Base-by-base conservation (phyloP, 2,113 vertebrate species). In the Mionectes macconnelli region DNA sequence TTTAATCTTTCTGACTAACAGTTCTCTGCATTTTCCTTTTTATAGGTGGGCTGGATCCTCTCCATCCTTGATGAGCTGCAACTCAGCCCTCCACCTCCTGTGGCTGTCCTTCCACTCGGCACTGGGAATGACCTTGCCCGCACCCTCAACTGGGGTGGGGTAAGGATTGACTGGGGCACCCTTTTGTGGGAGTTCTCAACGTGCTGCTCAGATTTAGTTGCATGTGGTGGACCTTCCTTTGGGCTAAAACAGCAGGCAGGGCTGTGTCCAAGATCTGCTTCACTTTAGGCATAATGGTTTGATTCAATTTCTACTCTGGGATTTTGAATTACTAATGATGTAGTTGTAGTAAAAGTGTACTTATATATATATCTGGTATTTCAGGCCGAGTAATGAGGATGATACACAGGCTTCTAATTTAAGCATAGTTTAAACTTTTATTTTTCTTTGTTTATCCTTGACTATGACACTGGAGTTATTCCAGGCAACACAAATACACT, bases 121-220 rank as follows among this genome's bases (percentile, higher is more conserved):
- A 99, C 99, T 3, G 99, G 99, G 56, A 99, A 99, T 12, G 99
- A 99, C 97, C 98, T 99, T 87, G 99, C 99, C 44, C 99, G 99
- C 33, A 99, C 99, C 55, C 98, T 99, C 94, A 99, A 99, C 97
- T 99, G 99, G 99, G 99, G 99, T 85, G 99, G 99, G 99, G 99
- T 99, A 98, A 99, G 99, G 50, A 63, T 53, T 63, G 60, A 6
- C 31, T 57, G 45, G 40, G 49, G 8, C 42, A 11, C 24, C 14
- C 19, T 60, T 31, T 14, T 0, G 0, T 16, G n/a, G 7, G 10
- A 30, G 7, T 17, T 63, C 15, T 52, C 44, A 53, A 3, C 44
- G 79, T 78, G 25, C 59, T 90, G 33, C 13, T 92, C 28, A 40
- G 40, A 16, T 47, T 64, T 52, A 59, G 6, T 42, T 64, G 52